Conservation (phyloP, 1,140 invertebrate genomes). For the Argopecten irradians region DNA sequence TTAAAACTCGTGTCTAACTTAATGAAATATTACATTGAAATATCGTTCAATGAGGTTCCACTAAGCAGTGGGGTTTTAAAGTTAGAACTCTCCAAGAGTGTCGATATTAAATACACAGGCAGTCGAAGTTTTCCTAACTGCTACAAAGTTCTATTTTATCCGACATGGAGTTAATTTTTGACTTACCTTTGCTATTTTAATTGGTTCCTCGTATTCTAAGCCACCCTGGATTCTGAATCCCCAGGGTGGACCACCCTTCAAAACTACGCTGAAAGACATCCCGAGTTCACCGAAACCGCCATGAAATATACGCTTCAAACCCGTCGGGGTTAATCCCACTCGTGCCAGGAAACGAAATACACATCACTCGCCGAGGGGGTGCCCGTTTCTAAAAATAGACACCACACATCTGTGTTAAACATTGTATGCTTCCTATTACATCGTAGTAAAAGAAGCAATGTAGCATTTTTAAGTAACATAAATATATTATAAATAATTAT, state of each 20-base stretch:
- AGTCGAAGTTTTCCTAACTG: background rate
- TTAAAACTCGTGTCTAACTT: background rate
- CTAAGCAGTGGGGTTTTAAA: background rate
- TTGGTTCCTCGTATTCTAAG: constrained; percentile 70
- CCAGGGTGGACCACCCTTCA: constrained; percentile 91
- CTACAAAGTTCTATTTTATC: background rate
- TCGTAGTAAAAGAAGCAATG: background rate
- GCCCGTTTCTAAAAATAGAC: background rate
- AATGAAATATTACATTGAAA: background rate
- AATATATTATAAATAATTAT: background rate
- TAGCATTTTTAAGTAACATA: background rate
- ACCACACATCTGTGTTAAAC: background rate
- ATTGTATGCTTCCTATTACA: background rate
- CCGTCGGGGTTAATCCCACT: constrained; percentile 30
- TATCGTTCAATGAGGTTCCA: background rate
- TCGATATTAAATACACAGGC: background rate
- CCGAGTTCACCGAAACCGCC: constrained; percentile 69
- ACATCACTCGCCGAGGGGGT: constrained; percentile 4
- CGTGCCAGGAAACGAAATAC: constrained; percentile 1
- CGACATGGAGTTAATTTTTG: background rate
- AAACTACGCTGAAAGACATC: constrained; percentile 73
- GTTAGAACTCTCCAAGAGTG: background rate
- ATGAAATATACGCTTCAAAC: constrained; percentile 58
- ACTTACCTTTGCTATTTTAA: constrained; percentile 73
- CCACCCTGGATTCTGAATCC: constrained; percentile 90